Percentiles rank a stretch among this genome's conserved stretches.
Evolutionary conservation across 2,888 invertebrate genomes (phyloP).

Genomic region (Reticulitermes lucifugus): DNA sequence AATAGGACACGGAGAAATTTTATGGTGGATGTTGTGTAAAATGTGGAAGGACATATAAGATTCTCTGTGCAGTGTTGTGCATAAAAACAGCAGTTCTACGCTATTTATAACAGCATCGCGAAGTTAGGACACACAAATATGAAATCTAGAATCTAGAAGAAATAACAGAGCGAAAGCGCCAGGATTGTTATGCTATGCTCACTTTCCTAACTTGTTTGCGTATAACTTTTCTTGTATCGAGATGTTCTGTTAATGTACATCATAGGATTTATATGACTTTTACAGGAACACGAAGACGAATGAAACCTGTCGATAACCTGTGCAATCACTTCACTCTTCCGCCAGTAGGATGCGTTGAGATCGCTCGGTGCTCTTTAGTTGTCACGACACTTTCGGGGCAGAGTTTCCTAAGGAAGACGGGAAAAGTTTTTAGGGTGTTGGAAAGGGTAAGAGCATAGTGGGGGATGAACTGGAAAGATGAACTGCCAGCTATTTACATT

Average conservation of each 20-base stretch:
- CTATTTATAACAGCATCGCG: no score
- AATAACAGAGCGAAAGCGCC: no score
- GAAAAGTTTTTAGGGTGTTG: neutral
- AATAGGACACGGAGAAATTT: no score
- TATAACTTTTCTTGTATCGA: neutral
- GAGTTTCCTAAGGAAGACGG: neutral
- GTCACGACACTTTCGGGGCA: neutral
- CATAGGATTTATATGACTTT: neutral
- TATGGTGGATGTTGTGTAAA: no score
- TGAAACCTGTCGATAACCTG: neutral
- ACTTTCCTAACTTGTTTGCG: neutral
- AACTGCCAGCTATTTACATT: slow-evolving; percentile 34
- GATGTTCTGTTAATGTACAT: neutral
- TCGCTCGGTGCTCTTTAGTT: slow-evolving; percentile 1
- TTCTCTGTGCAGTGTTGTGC: no score
- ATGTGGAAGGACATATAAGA: no score
- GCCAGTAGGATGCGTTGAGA: neutral
- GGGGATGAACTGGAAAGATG: slow-evolving; percentile 1
- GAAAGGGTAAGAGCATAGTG: neutral
- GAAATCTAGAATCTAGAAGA: no score
- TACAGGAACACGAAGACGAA: neutral
- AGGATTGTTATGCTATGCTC: no score
- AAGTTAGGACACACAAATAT: no score
- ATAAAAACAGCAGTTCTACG: no score
- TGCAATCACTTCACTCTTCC: neutral